phyloP scores from a whole-genome alignment of 2,797 vertebrate genomes.

The Diplodus puntazzo region DNA sequence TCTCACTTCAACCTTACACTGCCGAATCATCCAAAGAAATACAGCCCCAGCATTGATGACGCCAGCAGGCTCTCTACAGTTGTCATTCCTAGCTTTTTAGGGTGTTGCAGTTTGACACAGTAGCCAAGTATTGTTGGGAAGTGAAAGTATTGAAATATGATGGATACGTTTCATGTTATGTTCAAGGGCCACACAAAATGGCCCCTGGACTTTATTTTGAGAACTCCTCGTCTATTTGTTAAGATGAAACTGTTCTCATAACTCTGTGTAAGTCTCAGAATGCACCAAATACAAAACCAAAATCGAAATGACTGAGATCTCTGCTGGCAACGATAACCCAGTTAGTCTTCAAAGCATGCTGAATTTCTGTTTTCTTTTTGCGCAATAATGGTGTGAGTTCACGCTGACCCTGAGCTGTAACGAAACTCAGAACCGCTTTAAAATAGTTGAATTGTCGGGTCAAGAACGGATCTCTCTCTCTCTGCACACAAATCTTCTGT shows the following conservation, averaged over 20 bases:
- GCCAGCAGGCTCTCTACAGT: too few species aligned
- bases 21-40: too few species aligned
- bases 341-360: constrained; percentile 5
- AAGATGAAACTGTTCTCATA: constrained; percentile 1
- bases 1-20: too few species aligned
- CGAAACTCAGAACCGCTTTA: neutral
- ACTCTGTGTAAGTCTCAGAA: neutral
- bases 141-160: too few species aligned
- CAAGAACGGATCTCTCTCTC: constrained; percentile 2
- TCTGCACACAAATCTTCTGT: constrained; percentile 1
- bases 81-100: too few species aligned
- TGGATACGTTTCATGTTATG: too few species aligned
- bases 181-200: too few species aligned
- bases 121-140: too few species aligned
- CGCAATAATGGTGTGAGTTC: constrained; percentile 6
- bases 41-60: too few species aligned
- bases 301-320: constrained; percentile 17
- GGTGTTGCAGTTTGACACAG: too few species aligned
- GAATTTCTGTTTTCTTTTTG: neutral
- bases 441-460: constrained; percentile 14
- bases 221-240: neutral
- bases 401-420: constrained; percentile 20
- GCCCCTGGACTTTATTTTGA: too few species aligned
- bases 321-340: constrained; percentile 7
- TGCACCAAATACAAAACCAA: constrained; percentile 23